Base-by-base conservation (phyloP, 2,113 vertebrate species). In the Gymnogyps californianus region DNA sequence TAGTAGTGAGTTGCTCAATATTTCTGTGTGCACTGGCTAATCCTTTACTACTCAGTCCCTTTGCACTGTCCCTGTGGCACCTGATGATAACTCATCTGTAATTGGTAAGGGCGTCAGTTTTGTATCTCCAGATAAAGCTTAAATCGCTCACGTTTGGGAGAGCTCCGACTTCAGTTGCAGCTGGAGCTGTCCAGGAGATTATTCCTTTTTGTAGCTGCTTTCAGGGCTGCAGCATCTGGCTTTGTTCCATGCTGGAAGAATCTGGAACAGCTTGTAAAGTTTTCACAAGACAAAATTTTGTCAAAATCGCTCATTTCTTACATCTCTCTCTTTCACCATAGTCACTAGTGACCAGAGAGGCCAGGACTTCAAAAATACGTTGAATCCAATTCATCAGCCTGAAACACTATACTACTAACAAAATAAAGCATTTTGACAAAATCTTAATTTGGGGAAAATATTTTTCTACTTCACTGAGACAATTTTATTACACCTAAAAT, bases 61-160 rank as follows among this genome's bases (percentile, higher is more conserved):
- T 42, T 44, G 64, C 87, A 42, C 54, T 78, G 31, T 95, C 84
- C 87, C 91, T 2, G 16, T 95, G 93, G 91, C 92, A 89, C 87
- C 83, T 72, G 74, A 83, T 86, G 94, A 90, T 96, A 96, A 95
- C 93, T 96, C 86, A 97, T 91, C 86, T 86, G 92, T 97, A 93
- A 93, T 77, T 85, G 94, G 88, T 70, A 79, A 76, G 65, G 83
- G 54, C 87, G 80, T 81, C 91, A 91, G 67, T 38, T 96, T 65
- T 91, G 71, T 65, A 46, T 93, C 87, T 94, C 93, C 87, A 92
- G 91, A 97, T 89, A 97, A 93, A 97, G 93, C 91, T 89, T 66
- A 54, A 96, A 94, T 94, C 7, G 4, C 52, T 94, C 91, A 72
- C 46, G 0, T 90, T 90, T 87, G 85, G 91, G 94, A 70, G 70